Evolutionary conservation across 2,888 invertebrate genomes (phyloP).

Genomic region (Sabatieria punctata): DNA sequence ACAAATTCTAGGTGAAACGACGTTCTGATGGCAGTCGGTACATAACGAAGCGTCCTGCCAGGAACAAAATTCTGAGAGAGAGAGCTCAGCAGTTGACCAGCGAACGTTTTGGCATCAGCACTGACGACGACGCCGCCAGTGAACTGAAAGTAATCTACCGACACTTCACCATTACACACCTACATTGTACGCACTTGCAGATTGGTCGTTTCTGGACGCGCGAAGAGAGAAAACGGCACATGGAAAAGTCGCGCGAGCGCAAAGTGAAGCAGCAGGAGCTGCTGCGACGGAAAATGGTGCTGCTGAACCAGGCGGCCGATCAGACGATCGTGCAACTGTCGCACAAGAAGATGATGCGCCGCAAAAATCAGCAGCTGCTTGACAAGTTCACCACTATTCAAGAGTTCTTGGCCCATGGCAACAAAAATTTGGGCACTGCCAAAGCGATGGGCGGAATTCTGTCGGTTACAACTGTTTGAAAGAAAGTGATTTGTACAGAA

Average conservation of each 20-base stretch:
- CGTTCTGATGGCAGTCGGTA: slow-evolving; percentile 58
- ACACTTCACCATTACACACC: neutral
- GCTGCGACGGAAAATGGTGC: slow-evolving; percentile 13
- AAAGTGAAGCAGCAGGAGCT: slow-evolving; percentile 36
- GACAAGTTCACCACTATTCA: slow-evolving; percentile 45
- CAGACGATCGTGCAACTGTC: slow-evolving; percentile 36
- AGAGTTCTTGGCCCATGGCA: slow-evolving; percentile 44
- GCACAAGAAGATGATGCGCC: slow-evolving; percentile 38
- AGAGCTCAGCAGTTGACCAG: slow-evolving; percentile 49
- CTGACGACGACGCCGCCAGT: slow-evolving; percentile 59
- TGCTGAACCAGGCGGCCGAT: slow-evolving; percentile 13
- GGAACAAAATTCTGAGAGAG: slow-evolving; percentile 49
- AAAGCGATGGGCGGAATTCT: slow-evolving; percentile 33
- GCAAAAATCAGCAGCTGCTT: slow-evolving; percentile 35
- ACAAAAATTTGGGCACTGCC: slow-evolving; percentile 24
- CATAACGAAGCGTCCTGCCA: slow-evolving; percentile 52
- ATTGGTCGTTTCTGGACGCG: slow-evolving; percentile 55
- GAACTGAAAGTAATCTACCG: slow-evolving; percentile 43
- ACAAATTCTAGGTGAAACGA: slow-evolving; percentile 42
- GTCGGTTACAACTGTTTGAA: slow-evolving; percentile 38
- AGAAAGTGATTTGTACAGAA: too few relatives aligned
- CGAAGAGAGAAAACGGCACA: slow-evolving; percentile 54
- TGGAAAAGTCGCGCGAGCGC: slow-evolving; percentile 51
- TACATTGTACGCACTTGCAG: slow-evolving; percentile 15
- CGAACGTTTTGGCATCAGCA: slow-evolving; percentile 50